Conservation (phyloP, 2,888 invertebrate genomes). For the Gisinianus flammeolus region DNA sequence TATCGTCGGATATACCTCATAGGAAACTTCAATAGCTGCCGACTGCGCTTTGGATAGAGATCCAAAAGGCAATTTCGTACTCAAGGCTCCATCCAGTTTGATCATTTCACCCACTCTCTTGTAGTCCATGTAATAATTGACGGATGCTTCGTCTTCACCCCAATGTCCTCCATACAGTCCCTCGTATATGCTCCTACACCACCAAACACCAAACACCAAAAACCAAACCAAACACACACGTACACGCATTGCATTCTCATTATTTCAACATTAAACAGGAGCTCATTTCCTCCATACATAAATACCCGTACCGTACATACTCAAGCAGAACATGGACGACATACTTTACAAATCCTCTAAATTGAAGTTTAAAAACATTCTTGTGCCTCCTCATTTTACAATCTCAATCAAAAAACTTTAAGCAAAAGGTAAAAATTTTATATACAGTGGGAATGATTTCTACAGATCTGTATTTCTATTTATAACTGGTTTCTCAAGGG, state of each 20-base stretch:
- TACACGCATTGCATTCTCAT: not conserved
- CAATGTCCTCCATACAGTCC: conserved; percentile 51
- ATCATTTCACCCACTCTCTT: conserved; percentile 1
- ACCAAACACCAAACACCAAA: not conserved
- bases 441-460: too few species aligned
- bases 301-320: too few species aligned
- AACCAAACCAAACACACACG: too few species aligned
- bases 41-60: conserved; percentile 23
- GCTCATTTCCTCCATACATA: not conserved
- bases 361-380: not conserved
- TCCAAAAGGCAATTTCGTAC: conserved; percentile 29
- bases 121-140: conserved; percentile 40
- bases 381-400: not conserved
- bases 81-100: conserved; percentile 28
- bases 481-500: too few species aligned
- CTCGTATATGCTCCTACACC: conserved; percentile 39
- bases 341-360: too few species aligned
- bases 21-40: conserved; percentile 24
- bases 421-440: too few species aligned
- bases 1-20: not conserved
- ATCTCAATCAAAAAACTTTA: not conserved
- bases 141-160: conserved; percentile 46
- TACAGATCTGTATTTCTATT: too few species aligned
- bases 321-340: too few species aligned
- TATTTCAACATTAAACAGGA: not conserved